Evolutionary conservation across 2,797 vertebrate genomes (phyloP), one percentile per base, ranked within the genome.

Genomic region (Acomys russatus): DNA sequence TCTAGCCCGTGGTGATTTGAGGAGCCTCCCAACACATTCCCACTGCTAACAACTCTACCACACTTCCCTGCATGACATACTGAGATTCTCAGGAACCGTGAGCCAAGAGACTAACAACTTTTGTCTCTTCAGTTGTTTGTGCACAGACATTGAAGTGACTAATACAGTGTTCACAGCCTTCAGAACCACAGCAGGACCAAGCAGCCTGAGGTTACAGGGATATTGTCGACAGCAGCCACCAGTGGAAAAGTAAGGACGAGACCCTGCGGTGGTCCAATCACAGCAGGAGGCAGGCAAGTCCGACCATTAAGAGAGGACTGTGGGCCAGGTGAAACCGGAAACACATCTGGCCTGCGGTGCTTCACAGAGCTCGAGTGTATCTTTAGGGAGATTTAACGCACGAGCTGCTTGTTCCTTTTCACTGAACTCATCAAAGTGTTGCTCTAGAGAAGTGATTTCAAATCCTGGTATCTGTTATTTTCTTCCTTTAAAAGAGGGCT

Each of bases 321-420:
- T 70, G 78, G 82, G 86, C 91, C 92, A 66, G 71, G 93, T 63
- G 76, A 92, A 95, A 96, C 66, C 95, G 91, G 92, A 97, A 94
- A 88, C 94, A 88, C 28, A 74, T 90, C 95, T 95, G 93, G 95
- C 85, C 94, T 35, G 25, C 83, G 49, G 91, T 49, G 79, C 90
- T 82, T 61, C 71, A 86, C 82, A 95, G 95, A 94, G 66, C 96
- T 91, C 94, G 94, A 89, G 96, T 94, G 76, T 94, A 93, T 97
- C 97, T 97, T 94, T 92, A 88, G 94, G 97, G 89, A 97, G 95
- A 97, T 97, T 90, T 90, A 96, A 97, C 95, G 88, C 96, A 86
- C 68, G 94, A 97, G 97, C 97, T 97, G 97, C 94, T 96, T 94
- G 96, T 97, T 97, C 91, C 83, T 96, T 97, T 98, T 96, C 96